phyloP scores from a whole-genome alignment of 2,113 vertebrate species.

The Bothrops jararaca region DNA sequence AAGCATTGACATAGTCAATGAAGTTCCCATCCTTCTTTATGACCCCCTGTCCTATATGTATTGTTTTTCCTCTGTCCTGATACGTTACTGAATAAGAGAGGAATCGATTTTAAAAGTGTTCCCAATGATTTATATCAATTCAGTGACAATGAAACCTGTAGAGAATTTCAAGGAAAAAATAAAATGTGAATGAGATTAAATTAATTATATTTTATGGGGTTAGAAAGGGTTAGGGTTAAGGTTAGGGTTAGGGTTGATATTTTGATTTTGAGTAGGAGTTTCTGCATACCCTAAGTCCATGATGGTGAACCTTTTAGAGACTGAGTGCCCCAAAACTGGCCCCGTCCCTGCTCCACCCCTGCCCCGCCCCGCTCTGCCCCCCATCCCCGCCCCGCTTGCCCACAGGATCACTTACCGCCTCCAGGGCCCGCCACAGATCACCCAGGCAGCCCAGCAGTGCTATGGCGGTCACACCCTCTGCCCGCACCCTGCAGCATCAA shows the following conservation, averaged over 20 bases:
- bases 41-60: background rate
- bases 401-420: too few relatives aligned
- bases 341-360: too few relatives aligned
- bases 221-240: background rate
- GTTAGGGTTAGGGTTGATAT: background rate
- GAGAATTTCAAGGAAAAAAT: background rate
- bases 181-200: background rate
- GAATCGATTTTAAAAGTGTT: background rate
- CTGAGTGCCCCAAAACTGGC: too few relatives aligned
- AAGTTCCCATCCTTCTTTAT: background rate
- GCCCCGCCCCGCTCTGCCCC: too few relatives aligned
- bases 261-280: background rate
- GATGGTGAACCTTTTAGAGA: too few relatives aligned
- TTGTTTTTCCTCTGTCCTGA: background rate
- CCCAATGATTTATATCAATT: background rate
- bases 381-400: too few relatives aligned
- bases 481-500: too few relatives aligned
- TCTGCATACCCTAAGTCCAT: background rate
- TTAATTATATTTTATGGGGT: background rate
- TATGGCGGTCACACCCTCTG: too few relatives aligned
- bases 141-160: background rate
- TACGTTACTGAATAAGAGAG: background rate
- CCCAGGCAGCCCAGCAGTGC: too few relatives aligned
- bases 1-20: background rate
- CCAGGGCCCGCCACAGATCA: too few relatives aligned